phyloP scores from a whole-genome alignment of 2,888 invertebrate species.

The Tortrix viridana region DNA sequence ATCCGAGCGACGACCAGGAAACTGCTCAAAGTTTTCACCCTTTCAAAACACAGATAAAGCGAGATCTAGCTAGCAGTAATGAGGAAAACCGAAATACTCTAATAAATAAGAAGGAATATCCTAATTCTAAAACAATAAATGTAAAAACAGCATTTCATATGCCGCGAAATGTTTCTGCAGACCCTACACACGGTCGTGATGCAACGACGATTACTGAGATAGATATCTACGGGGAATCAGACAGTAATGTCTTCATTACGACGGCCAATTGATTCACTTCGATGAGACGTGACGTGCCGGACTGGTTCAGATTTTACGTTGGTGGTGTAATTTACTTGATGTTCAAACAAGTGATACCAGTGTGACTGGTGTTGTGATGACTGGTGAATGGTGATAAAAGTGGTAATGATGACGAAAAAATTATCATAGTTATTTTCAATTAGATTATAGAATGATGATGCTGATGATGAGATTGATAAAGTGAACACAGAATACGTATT shows the following conservation, averaged over 20 bases:
- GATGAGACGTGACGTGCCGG: conserved; percentile 25
- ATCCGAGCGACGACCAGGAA: conserved; percentile 48
- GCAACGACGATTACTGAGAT: conserved; percentile 62
- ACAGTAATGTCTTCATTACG: conserved; percentile 78
- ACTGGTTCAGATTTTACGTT: conserved; percentile 16
- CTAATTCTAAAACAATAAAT: not conserved
- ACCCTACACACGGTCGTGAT: conserved; percentile 58
- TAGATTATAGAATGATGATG: too few relatives aligned
- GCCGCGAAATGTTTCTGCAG: conserved; percentile 44
- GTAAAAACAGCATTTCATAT: not conserved
- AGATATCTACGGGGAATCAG: conserved; percentile 56
- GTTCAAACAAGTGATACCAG: not conserved
- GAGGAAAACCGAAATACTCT: too few relatives aligned
- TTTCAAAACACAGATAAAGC: conserved; percentile 5
- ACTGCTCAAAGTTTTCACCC: conserved; percentile 36
- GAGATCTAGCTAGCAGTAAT: too few relatives aligned
- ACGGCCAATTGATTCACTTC: conserved; percentile 66
- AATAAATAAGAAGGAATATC: too few relatives aligned
- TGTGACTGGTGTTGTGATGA: too few relatives aligned
- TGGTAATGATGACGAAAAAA: too few relatives aligned
- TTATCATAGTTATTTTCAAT: too few relatives aligned
- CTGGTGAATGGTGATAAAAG: too few relatives aligned
- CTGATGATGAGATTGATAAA: too few relatives aligned
- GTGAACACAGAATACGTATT: too few relatives aligned
- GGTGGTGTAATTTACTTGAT: conserved; percentile 2